Conservation (phyloP, 1,140 invertebrate genomes). For the Cotesia chilonis region DNA sequence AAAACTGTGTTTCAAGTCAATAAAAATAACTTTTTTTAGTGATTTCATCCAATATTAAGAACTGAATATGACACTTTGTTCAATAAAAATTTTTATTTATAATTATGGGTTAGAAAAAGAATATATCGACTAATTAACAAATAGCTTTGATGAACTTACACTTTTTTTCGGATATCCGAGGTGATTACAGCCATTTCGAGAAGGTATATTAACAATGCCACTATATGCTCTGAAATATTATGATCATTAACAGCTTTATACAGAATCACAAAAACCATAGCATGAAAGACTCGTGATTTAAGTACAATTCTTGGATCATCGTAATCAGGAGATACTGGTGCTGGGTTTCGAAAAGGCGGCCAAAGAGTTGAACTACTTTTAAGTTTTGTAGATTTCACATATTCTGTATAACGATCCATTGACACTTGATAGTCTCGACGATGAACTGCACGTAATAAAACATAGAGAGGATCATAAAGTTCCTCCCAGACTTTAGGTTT, state of each 20-base stretch:
- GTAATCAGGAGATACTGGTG: conserved; percentile 72
- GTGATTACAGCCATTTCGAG: conserved; percentile 83
- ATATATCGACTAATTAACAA: neutral
- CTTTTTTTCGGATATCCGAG: conserved; percentile 66
- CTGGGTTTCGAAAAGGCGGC: conserved; percentile 84
- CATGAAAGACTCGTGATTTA: conserved; percentile 84
- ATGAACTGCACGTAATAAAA: conserved; percentile 89
- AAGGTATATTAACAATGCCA: conserved; percentile 86
- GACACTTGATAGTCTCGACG: conserved; percentile 92
- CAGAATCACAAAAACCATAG: conserved; percentile 83
- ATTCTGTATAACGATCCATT: conserved; percentile 87
- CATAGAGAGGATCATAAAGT: conserved; percentile 94
- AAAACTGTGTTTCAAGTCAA: no score
- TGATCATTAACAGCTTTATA: conserved; percentile 83
- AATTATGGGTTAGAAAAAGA: no score
- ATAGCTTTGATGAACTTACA: conserved; percentile 46
- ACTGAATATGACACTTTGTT: no score
- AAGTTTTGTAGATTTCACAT: conserved; percentile 75
- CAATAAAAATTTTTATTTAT: no score
- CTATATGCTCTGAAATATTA: conserved; percentile 82
- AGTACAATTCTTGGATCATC: conserved; percentile 77
- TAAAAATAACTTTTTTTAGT: conserved; percentile 9
- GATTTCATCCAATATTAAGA: no score
- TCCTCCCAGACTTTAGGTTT: conserved; percentile 89
- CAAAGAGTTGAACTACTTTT: conserved; percentile 75